Evolutionary conservation across 2,113 vertebrate species (phyloP).

Genomic region (Rattus rattus): DNA sequence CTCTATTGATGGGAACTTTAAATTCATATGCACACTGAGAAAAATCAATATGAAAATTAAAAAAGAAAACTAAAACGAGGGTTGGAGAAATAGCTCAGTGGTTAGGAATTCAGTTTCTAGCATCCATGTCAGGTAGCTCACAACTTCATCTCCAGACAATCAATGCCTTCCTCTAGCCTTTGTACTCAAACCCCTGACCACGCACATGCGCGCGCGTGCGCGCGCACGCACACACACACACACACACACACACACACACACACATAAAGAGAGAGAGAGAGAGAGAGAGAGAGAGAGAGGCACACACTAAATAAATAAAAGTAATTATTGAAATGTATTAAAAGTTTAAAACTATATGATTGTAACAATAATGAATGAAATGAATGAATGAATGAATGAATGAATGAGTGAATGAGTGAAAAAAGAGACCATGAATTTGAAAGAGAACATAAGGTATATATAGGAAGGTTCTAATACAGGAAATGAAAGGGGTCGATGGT

Average conservation of each 20-base stretch:
- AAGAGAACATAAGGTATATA: neutral
- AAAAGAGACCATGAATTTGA: neutral
- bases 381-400: no score
- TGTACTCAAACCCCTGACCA: neutral
- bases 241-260: neutral
- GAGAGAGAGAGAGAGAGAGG: no score
- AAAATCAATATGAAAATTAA: neutral
- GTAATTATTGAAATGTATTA: neutral
- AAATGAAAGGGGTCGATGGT: neutral
- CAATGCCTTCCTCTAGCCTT: neutral
- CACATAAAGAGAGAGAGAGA: no score
- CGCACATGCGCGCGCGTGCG: no score
- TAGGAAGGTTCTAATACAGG: neutral
- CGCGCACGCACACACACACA: neutral
- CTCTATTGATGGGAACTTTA: neutral
- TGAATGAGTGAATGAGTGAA: no score
- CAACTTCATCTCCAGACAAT: neutral
- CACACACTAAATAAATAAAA: neutral
- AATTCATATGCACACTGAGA: neutral
- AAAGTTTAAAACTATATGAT: neutral
- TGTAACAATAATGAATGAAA: neutral
- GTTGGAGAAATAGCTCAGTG: neutral
- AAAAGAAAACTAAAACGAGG: neutral
- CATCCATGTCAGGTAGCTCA: neutral
- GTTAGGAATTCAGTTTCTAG: neutral